A percentile compares a stretch with the other conserved stretches of the same genome.
Evolutionary conservation across 2,113 vertebrate species (phyloP).

Genomic region (Vulpes vulpes): DNA sequence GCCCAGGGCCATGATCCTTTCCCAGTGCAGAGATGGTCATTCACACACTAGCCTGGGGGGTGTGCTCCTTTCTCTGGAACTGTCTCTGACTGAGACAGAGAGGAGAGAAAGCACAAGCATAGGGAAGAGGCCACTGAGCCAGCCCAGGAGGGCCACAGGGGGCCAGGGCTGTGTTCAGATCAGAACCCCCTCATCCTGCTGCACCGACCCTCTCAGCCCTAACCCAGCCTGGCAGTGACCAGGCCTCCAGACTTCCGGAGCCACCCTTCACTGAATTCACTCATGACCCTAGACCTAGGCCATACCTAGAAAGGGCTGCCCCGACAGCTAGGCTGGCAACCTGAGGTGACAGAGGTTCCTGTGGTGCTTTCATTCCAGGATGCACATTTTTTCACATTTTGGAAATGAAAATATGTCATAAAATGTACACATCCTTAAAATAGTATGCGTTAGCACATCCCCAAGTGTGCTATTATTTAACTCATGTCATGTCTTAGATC

Average conservation of each 20-base stretch:
- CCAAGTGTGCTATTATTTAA: not conserved
- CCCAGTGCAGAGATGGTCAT: not conserved
- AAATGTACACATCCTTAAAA: not conserved
- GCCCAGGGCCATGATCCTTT: not conserved
- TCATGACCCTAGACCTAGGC: not conserved
- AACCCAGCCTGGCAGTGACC: not conserved
- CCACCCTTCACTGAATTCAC: not conserved
- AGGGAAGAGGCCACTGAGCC: not conserved
- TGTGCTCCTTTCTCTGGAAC: not conserved
- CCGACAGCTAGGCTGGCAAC: not conserved
- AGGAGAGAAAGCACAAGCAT: not conserved
- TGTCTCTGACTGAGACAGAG: not conserved
- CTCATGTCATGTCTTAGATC: not conserved
- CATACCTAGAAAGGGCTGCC: not conserved
- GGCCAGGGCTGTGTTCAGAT: not conserved
- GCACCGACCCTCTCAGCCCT: fast-evolving
- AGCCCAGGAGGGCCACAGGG: not conserved
- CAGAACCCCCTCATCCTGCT: fast-evolving
- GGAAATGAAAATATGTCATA: not conserved
- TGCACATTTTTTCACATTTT: not conserved
- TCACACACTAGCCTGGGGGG: not conserved
- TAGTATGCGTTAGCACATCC: not conserved
- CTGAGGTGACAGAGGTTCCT: not conserved
- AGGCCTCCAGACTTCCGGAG: not conserved
- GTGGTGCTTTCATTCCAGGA: not conserved